Base-by-base conservation (phyloP, 2,888 invertebrate genomes). In the Polydrusus cervinus region DNA sequence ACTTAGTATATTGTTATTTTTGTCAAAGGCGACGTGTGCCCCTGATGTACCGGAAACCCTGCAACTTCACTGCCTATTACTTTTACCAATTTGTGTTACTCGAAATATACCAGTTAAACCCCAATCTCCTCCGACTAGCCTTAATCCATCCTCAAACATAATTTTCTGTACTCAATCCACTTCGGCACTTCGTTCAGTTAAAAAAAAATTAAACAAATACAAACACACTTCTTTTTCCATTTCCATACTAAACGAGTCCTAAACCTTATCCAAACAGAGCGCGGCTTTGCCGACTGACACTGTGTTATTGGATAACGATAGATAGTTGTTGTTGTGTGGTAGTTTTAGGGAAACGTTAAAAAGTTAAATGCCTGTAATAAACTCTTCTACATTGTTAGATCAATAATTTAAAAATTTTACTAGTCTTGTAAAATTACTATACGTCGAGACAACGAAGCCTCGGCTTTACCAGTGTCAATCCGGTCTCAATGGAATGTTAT, bases 171-270 rank as follows among this genome's bases (percentile, higher is more conserved):
- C 18, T 55, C 30, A 55, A 55, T 55, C 55, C 34, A 38, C 38
- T 14, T 25, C 20, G 18, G 47, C 34, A 16, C 20, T 30, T 6
- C 30, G 53, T 25, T 30, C 34, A 8, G 30, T 7, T n/a, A 18
- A 6, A 30, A 53, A 61, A 70, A 65, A 71, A 62, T 62, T 71
- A 53, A 61, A 71, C 71, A 71, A 71, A 71, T 71, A 64, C 64
- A 71, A 71, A 71, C 71, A 71, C 71, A 71, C 64, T 71, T 71
- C 40, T 49, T 71, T 71, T 71, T 65, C 49, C 34, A 71, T 71
- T 71, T 71, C 71, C 71, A 71, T 71, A 60, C 64, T 71, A 71
- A 71, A 64, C 64, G 71, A 53, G 55, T 30, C 43, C 51, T 53
- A 71, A 71, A 71, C 71, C 71, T 71, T 64, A 62, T 53, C 34